A percentile compares a stretch with the other conserved stretches of the same genome.
Evolutionary conservation across 2,888 invertebrate genomes (phyloP).

Genomic region (Crematogaster levior): DNA sequence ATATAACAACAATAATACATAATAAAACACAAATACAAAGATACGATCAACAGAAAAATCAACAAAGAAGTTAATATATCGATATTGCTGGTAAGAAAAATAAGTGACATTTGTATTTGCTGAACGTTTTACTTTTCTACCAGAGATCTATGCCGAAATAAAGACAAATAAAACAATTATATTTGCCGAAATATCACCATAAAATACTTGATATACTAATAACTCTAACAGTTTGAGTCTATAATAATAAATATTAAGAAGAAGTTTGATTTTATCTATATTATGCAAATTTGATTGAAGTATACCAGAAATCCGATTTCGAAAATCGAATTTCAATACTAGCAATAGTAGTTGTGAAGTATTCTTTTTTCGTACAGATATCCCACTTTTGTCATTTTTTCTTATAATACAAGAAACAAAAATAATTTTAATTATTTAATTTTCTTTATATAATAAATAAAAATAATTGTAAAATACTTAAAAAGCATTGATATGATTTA

Average conservation of each 20-base stretch:
- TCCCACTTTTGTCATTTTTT: not conserved
- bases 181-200: too few species aligned
- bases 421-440: not conserved
- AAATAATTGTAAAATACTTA: not conserved
- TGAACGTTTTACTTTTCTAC: not conserved
- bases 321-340: not conserved
- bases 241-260: too few species aligned
- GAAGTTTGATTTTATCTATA: not conserved
- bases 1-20: not conserved
- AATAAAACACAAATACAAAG: not conserved
- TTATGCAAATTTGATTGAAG: not conserved
- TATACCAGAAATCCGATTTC: not conserved
- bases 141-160: not conserved
- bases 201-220: conserved; percentile 23
- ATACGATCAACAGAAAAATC: not conserved
- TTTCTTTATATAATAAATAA: too few species aligned
- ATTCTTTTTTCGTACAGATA: not conserved
- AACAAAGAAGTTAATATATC: not conserved
- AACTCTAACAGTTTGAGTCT: not conserved
- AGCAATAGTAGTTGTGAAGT: not conserved
- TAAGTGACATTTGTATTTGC: not conserved
- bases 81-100: not conserved
- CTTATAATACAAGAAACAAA: not conserved
- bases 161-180: not conserved
- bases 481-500: not conserved